phyloP scores from a whole-genome alignment of 2,113 vertebrate genomes.

The Tetrax tetrax region DNA sequence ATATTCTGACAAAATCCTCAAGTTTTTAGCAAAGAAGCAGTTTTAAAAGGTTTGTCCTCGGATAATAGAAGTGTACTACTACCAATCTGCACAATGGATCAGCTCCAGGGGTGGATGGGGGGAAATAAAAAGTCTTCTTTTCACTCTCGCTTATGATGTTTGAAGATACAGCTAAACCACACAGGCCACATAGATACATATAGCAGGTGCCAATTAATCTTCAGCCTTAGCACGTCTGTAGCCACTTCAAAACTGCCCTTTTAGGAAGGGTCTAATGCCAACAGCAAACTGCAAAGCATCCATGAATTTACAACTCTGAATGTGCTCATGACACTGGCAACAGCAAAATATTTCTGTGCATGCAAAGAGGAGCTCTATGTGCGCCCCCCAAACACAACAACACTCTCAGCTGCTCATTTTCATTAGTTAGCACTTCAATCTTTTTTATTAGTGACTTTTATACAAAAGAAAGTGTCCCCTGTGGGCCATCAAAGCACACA shows the following conservation, averaged over 20 bases:
- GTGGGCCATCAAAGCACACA: not conserved
- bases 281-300: not conserved
- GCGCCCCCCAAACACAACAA: not conserved
- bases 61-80: not conserved
- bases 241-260: not conserved
- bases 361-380: not conserved
- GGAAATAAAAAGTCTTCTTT: not conserved
- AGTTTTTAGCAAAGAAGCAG: not conserved
- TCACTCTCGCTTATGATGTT: not conserved
- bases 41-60: not conserved
- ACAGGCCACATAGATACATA: not conserved
- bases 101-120: not conserved
- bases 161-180: not conserved
- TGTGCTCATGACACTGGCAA: not conserved
- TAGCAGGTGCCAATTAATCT: not conserved
- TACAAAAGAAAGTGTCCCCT: not conserved
- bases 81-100: not conserved
- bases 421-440: not conserved
- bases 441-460: not conserved
- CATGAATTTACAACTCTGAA: not conserved
- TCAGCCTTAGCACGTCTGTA: not conserved
- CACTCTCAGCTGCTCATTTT: not conserved
- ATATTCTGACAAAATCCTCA: constrained; percentile 15
- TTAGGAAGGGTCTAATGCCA: not conserved
- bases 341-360: not conserved